Percentiles rank a stretch among this genome's conserved stretches.
Evolutionary conservation across 2,113 vertebrate genomes (phyloP).

Genomic region (Sphyrna mokarran): DNA sequence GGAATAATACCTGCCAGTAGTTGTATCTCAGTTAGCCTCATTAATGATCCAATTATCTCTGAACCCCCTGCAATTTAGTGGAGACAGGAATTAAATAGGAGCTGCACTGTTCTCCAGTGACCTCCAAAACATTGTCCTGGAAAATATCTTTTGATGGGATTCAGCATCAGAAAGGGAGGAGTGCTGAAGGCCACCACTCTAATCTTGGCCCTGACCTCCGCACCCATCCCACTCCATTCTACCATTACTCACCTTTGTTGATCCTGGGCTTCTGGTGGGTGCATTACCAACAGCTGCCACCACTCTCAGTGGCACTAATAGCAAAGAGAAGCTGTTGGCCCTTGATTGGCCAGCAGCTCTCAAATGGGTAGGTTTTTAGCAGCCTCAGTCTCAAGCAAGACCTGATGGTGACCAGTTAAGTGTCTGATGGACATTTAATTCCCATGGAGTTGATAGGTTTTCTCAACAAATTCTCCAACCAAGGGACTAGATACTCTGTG

Average conservation of each 20-base stretch:
- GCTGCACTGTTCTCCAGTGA: neutral
- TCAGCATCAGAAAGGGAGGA: neutral
- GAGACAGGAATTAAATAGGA: neutral
- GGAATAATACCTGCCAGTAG: neutral
- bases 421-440: neutral
- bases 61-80: neutral
- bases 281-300: neutral
- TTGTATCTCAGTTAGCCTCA: too few species aligned
- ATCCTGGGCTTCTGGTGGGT: neutral
- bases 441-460: neutral
- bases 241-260: neutral
- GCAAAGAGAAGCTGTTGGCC: too few species aligned
- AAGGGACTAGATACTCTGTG: neutral
- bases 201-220: too few species aligned
- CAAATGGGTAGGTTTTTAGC: too few species aligned
- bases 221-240: neutral
- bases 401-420: neutral
- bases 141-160: neutral
- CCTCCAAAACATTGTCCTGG: neutral
- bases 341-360: neutral
- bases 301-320: neutral
- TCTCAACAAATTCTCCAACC: neutral
- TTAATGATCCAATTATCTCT: neutral
- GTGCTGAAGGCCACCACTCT: neutral
- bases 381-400: neutral